Conservation (phyloP, 2,113 vertebrate species). For the Empidonax traillii region DNA sequence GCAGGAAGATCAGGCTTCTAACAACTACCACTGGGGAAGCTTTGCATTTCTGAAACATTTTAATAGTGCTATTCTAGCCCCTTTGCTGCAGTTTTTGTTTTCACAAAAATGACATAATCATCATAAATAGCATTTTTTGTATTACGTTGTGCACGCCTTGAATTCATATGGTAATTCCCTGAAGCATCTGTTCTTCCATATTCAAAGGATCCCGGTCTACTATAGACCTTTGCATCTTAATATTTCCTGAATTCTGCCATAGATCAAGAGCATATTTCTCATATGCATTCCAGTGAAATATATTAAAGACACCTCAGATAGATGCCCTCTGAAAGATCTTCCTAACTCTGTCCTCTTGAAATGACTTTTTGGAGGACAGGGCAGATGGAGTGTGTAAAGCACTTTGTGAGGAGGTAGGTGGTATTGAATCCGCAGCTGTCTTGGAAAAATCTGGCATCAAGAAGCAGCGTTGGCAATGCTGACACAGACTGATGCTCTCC, state of each 20-base stretch:
- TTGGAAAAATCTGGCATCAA: not conserved
- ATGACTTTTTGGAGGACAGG: not conserved
- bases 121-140: not conserved
- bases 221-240: not conserved
- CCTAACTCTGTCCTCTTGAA: not conserved
- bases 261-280: not conserved
- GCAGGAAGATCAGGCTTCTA: not conserved
- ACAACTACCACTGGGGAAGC: not conserved
- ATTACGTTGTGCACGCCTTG: not conserved
- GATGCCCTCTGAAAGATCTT: not conserved
- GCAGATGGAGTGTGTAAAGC: not conserved
- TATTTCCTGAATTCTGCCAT: not conserved
- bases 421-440: not conserved
- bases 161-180: slow-evolving; percentile 44
- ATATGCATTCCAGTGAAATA: not conserved
- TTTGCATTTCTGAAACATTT: slow-evolving; percentile 14
- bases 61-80: not conserved
- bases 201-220: not conserved
- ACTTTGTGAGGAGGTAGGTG: not conserved
- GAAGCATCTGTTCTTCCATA: slow-evolving; percentile 51
- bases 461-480: not conserved
- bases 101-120: slow-evolving; percentile 35
- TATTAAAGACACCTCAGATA: not conserved
- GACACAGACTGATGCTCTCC: not conserved
- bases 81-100: slow-evolving; percentile 41